Evolutionary conservation across 2,797 vertebrate genomes (phyloP), one percentile per base, ranked within the genome.

Genomic region (Odontamblyopus rebecca): DNA sequence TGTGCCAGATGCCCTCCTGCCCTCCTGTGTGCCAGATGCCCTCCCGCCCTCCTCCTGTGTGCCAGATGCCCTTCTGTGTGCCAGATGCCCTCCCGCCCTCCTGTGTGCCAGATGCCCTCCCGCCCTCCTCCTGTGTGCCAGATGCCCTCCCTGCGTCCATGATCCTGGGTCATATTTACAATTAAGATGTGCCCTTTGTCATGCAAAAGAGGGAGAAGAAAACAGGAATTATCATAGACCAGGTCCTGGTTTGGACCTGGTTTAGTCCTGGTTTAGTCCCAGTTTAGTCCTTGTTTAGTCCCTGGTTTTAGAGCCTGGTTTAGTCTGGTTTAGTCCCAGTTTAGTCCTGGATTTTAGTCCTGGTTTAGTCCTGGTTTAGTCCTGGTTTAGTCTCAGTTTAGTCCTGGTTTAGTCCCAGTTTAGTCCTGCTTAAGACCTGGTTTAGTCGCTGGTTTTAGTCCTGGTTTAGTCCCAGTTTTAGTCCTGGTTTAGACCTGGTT

Each of bases 371-470:
- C 54, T 27, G 23, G 56, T 57, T 57, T 57, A 27, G 56, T 12
- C 56, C 56, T 27, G 56, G n/a, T 57, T 27, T 57, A 57, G 54
- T 2, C 54, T n/a, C 26, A n/a, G 8, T 57, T 57, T 27, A 27
- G 56, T 12, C 56, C 56, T 57, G 54, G n/a, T 57, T 57, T 57
- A 57, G 54, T 2, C 23, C 56, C 11, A 11, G 7, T 56, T 56
- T 56, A n/a, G n/a, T n/a, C n/a, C n/a, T n/a, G n/a, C n/a, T n/a
- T n/a, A n/a, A 23, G 53, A n/a, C 53, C 53, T 56, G 53, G 56
- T 57, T 57, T 57, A 57, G 23, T 57, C 23, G n/a, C 56, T 57
- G 56, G 53, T n/a, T 56, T 56, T 56, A n/a, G 53, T 23, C 53
- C 53, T 53, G 41, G 6, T 44, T 44, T 44, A 44, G 48, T 16